These are phyloP conservation scores for Eumaeus atala DNA, from an alignment of 1,140 invertebrate species.

Conservation along the genomic window DNA sequence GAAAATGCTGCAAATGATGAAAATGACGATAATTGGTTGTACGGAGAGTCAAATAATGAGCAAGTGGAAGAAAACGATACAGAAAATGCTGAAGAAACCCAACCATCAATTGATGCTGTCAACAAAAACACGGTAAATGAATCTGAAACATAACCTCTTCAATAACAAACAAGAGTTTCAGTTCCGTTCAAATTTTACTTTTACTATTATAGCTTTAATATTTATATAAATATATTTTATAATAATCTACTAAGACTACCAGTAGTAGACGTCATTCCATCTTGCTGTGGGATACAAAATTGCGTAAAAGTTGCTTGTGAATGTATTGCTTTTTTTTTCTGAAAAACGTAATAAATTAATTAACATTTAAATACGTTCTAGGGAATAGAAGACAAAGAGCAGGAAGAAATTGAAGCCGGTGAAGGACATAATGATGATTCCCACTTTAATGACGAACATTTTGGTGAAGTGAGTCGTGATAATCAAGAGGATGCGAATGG, in stretches of 20 bases:
- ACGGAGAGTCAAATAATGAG: conserved; percentile 77
- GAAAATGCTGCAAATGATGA: conserved; percentile 75
- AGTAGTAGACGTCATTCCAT: too few species aligned
- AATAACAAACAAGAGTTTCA: background rate
- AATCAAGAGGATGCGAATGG: conserved; percentile 75
- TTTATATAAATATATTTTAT: too few species aligned
- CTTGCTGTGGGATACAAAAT: too few species aligned
- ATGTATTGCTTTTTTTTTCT: conserved; percentile 17
- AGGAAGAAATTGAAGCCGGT: conserved; percentile 62
- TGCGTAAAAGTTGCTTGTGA: too few species aligned
- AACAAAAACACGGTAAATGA: conserved; percentile 31
- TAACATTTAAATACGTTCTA: conserved; percentile 12
- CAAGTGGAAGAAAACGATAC: conserved; percentile 46
- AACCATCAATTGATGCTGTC: conserved; percentile 23
- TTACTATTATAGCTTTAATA: too few species aligned
- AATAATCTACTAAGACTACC: too few species aligned
- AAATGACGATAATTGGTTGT: conserved; percentile 85
- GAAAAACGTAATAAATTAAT: too few species aligned
- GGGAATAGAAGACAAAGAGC: conserved; percentile 58
- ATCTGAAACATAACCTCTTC: conserved; percentile 36
- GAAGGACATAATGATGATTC: conserved; percentile 67
- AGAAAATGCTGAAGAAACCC: conserved; percentile 34
- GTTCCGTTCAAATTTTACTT: too few species aligned
- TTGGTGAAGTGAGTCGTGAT: conserved; percentile 69
- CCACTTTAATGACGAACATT: conserved; percentile 70